phyloP scores from a whole-genome alignment of 2,888 invertebrate species.

The Macrophya annulata region DNA sequence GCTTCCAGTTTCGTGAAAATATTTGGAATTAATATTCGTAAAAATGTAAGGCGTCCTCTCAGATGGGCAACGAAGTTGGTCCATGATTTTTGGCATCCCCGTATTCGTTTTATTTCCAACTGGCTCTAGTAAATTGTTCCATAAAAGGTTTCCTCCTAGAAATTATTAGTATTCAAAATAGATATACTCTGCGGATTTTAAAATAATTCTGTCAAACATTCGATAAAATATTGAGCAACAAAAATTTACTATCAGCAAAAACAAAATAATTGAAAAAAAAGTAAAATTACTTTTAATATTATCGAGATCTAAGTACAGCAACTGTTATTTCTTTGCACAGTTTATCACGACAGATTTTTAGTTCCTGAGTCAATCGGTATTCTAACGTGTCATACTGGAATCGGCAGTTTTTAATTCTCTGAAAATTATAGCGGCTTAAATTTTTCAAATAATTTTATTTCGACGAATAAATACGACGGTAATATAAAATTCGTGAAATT shows the following conservation, averaged over 20 bases:
- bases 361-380: constrained; percentile 6
- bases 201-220: neutral
- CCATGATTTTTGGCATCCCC: constrained; percentile 82
- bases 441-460: neutral
- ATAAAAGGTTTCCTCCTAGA: constrained; percentile 86
- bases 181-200: neutral
- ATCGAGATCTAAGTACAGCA: neutral
- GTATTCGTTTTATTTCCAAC: constrained; percentile 84
- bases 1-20: constrained; percentile 78
- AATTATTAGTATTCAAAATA: constrained; percentile 44
- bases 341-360: constrained; percentile 7
- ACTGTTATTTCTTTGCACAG: neutral
- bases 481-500: neutral
- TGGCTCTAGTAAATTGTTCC: constrained; percentile 88
- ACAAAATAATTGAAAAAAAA: neutral
- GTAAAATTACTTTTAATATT: neutral
- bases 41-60: constrained; percentile 84
- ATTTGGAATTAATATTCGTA: constrained; percentile 83
- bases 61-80: constrained; percentile 84
- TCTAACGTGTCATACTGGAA: neutral
- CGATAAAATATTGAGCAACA: neutral
- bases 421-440: neutral
- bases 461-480: neutral
- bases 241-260: neutral
- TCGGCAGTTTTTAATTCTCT: neutral